Evolutionary conservation across 1,140 invertebrate species (phyloP), one percentile per base, ranked within the genome.

Genomic region (Leptopilina boulardi): DNA sequence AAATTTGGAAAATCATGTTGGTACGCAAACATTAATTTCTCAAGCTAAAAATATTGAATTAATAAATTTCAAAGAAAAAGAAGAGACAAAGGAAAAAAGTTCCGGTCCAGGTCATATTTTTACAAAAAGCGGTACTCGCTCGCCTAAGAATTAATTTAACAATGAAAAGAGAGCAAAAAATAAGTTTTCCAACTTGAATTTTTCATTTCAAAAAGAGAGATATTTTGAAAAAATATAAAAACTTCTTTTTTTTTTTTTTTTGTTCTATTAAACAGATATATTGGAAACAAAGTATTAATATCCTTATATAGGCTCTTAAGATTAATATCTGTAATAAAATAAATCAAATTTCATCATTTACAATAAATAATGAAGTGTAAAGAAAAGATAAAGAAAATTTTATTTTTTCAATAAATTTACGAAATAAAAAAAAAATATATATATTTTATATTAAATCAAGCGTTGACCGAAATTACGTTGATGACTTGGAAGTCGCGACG

Each of bases 391-490:
- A 47, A n/a, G 13, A 15, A 23, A 56, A 21, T 9, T 4, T 6
- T 9, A 19, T 56, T 56, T 56, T 19, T 13, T 51, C 8, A 19
- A 2, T 9, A n/a, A n/a, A n/a, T n/a, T n/a, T n/a, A n/a, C n/a
- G n/a, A n/a, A n/a, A n/a, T n/a, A n/a, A n/a, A n/a, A n/a, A n/a
- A n/a, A n/a, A n/a, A n/a, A n/a, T n/a, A n/a, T n/a, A n/a, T n/a
- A n/a, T n/a, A n/a, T n/a, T n/a, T n/a, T n/a, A 23, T 23, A 23
- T 59, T 59, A 59, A 59, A 23, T 59, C 54, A 23, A 30, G 59
- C 56, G 56, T 66, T n/a, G 59, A 34, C 59, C 11, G 59, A 23
- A n/a, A n/a, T n/a, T n/a, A n/a, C n/a, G 59, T 66, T 66, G 59
- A 66, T n/a, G 59, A 66, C 11, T 66, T 66, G 59, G n/a, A 66